A percentile compares a stretch with the other conserved stretches of the same genome.
These are phyloP conservation scores for Catocala fraxini DNA, from an alignment of 2,888 invertebrate genomes.

Conservation along the genomic window DNA sequence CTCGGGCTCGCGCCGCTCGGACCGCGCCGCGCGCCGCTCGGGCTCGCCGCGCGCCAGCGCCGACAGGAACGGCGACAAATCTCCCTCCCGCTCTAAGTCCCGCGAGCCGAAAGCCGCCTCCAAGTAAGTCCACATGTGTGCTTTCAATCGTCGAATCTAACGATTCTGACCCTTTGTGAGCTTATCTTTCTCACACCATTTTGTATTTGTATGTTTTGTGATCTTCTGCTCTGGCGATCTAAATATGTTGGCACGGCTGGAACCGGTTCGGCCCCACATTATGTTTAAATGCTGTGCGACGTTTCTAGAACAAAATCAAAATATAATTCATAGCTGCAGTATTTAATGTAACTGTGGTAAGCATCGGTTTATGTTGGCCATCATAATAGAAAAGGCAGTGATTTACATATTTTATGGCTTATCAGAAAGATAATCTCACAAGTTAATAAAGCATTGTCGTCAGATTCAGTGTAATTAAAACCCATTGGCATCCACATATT, in stretches of 20 bases:
- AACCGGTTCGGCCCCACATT: too few species aligned
- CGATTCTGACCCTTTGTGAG: constrained; percentile 58
- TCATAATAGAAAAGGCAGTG: too few species aligned
- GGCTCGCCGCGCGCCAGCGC: constrained; percentile 52
- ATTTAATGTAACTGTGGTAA: constrained; percentile 1
- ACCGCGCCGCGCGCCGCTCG: constrained; percentile 61
- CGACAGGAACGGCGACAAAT: constrained; percentile 65
- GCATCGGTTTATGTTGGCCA: neutral
- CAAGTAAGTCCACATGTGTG: constrained; percentile 74
- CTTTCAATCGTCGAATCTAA: constrained; percentile 68
- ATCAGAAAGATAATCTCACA: constrained; percentile 59
- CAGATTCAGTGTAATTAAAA: constrained; percentile 53
- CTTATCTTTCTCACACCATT: constrained; percentile 53
- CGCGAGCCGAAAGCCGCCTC: constrained; percentile 78
- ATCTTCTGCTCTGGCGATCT: neutral
- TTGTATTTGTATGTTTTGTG: neutral
- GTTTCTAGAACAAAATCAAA: too few species aligned
- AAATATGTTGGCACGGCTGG: too few species aligned
- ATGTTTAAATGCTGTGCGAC: too few species aligned
- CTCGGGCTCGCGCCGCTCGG: constrained; percentile 65
- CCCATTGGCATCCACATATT: constrained; percentile 60
- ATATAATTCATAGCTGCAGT: too few species aligned
- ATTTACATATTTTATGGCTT: neutral
- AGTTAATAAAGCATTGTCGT: constrained; percentile 58
- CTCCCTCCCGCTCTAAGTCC: constrained; percentile 78